A percentile compares a stretch with the other conserved stretches of the same genome.
Conservation (phyloP, 2,797 vertebrate species). For the Channallabes apus region DNA sequence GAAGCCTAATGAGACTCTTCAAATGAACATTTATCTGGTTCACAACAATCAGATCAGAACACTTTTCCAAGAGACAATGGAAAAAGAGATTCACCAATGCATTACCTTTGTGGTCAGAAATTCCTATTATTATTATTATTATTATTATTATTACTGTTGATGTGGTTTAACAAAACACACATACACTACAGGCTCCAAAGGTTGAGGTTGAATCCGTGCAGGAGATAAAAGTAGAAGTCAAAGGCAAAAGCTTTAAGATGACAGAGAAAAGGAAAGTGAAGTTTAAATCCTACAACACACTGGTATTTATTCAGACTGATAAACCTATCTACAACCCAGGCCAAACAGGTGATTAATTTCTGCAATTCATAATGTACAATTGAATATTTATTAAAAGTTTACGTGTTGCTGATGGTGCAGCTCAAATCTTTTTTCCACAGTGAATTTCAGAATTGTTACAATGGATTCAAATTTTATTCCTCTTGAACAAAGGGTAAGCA, state of each 20-base stretch:
- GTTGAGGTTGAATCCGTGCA: too few species aligned
- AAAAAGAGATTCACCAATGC: conserved; percentile 61
- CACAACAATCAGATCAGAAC: conserved; percentile 31
- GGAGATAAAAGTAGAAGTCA: too few species aligned
- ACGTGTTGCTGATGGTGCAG: too few species aligned
- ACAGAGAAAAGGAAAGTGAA: conserved; percentile 70
- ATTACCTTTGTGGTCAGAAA: conserved; percentile 60
- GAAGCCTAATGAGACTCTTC: conserved; percentile 63
- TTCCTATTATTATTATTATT: background rate
- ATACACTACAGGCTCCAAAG: background rate
- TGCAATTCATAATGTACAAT: too few species aligned
- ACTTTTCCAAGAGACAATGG: conserved; percentile 53
- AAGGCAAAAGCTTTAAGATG: conserved; percentile 64
- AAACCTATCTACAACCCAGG: too few species aligned
- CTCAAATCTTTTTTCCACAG: too few species aligned
- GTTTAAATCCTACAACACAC: conserved; percentile 58
- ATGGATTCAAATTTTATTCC: conserved; percentile 75
- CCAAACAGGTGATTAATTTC: too few species aligned
- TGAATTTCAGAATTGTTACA: conserved; percentile 61
- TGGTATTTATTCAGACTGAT: too few species aligned
- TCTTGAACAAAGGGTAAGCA: conserved; percentile 58
- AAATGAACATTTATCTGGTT: conserved; percentile 62
- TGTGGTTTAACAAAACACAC: background rate
- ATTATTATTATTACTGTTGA: background rate
- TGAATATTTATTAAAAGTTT: too few species aligned